These are phyloP conservation scores for Neomonachus schauinslandi DNA, from an alignment of 2,113 vertebrate species.

Conservation along the genomic window DNA sequence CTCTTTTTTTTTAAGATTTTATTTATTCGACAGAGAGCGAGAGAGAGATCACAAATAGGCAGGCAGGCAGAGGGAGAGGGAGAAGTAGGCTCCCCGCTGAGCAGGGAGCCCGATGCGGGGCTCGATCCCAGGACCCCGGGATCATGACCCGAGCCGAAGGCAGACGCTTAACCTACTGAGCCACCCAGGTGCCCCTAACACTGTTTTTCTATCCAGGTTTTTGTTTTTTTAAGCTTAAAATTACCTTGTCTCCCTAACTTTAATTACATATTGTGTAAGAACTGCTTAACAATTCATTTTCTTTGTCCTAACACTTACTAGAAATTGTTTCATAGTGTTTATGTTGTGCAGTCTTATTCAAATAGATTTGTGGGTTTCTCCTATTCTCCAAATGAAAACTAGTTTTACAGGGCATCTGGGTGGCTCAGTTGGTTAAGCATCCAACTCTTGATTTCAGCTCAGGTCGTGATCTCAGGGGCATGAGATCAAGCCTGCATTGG, in stretches of 20 bases:
- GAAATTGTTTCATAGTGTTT: constrained; percentile 37
- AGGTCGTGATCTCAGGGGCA: not conserved
- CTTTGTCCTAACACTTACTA: constrained; percentile 6
- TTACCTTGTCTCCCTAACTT: constrained; percentile 24
- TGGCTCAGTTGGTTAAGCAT: not conserved
- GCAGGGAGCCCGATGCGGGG: too few species aligned
- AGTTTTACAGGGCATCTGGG: not conserved
- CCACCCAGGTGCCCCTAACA: not conserved
- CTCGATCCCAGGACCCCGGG: too few species aligned
- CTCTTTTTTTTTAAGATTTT: too few species aligned
- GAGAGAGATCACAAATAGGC: too few species aligned
- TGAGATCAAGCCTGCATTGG: not conserved
- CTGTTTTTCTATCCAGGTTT: constrained; percentile 7
- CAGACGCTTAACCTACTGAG: too few species aligned
- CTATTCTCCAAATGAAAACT: constrained; percentile 27
- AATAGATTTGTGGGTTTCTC: constrained; percentile 15
- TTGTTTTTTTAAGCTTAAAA: constrained; percentile 10
- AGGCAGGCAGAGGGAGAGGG: too few species aligned
- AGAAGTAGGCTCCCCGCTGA: too few species aligned
- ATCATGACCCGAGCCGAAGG: too few species aligned
- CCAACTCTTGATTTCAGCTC: not conserved
- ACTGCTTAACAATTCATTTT: constrained; percentile 9
- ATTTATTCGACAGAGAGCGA: too few species aligned
- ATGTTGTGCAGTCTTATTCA: not conserved
- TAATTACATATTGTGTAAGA: constrained; percentile 55